These are phyloP conservation scores for Apostichopus parvimensis DNA, from an alignment of 35 echinoderm and acorn worm species.

Conservation along the genomic window DNA sequence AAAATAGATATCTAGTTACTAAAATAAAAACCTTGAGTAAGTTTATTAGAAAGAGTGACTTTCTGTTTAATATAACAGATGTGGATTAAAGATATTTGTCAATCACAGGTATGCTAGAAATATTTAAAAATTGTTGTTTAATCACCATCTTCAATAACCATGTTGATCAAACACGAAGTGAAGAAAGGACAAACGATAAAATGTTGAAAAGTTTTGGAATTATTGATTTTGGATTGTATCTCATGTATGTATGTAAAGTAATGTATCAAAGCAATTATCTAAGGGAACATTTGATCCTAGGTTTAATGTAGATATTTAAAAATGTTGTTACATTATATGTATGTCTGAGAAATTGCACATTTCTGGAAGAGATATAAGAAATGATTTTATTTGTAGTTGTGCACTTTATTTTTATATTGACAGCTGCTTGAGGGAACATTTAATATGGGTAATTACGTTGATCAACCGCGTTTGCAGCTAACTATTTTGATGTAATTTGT, in stretches of 20 bases:
- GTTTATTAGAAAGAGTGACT: no score
- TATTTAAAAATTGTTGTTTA: no score
- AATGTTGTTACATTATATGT: background rate
- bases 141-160: no score
- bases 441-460: background rate
- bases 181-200: no score
- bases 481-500: background rate
- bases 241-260: background rate
- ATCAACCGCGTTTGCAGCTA: background rate
- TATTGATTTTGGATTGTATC: no score
- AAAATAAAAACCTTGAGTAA: no score
- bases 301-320: background rate
- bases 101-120: no score
- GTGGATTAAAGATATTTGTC: no score
- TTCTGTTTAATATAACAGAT: no score
- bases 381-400: background rate
- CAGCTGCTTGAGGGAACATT: background rate
- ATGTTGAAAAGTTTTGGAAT: no score
- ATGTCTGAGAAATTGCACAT: background rate
- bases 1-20: no score
- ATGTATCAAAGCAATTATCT: background rate
- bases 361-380: conserved; percentile 1
- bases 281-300: background rate
- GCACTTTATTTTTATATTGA: background rate
- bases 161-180: no score